Percentiles rank a stretch among this genome's conserved stretches.
Conservation (phyloP, 2,888 invertebrate genomes). For the Drosophila atroscutellata region DNA sequence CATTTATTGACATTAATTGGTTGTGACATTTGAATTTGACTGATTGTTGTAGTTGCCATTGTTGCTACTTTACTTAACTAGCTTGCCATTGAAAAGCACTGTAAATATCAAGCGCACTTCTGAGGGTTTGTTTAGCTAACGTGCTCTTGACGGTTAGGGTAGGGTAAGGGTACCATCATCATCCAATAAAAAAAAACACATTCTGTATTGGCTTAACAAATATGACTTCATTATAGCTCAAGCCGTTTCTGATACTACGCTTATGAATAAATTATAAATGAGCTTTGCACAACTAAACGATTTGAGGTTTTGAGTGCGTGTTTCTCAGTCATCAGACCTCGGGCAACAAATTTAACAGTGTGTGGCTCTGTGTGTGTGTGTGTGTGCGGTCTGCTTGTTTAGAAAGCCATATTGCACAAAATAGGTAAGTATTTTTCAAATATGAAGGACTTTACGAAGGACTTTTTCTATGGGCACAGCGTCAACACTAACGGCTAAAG, state of each 20-base stretch:
- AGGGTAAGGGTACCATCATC: slow-evolving; percentile 3
- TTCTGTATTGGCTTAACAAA: slow-evolving; percentile 63
- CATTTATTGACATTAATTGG: slow-evolving; percentile 83
- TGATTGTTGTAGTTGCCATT: slow-evolving; percentile 80
- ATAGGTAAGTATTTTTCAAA: slow-evolving; percentile 24
- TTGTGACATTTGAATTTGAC: slow-evolving; percentile 83
- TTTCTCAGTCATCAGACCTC: slow-evolving; percentile 61
- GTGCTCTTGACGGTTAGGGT: slow-evolving; percentile 1
- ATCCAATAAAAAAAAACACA: slow-evolving; percentile 36
- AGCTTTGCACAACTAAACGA: slow-evolving; percentile 58
- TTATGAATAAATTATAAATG: slow-evolving; percentile 71
- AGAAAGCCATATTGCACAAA: slow-evolving; percentile 15
- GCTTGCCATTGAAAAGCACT: slow-evolving; percentile 11
- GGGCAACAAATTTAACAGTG: slow-evolving; percentile 31
- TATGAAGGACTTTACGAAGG: slow-evolving; percentile 29
- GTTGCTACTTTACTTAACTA: slow-evolving; percentile 65
- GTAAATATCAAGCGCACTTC: slow-evolving; percentile 10
- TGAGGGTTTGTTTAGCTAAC: slow-evolving; percentile 40
- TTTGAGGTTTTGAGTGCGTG: slow-evolving; percentile 58
- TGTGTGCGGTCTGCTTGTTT: slow-evolving; percentile 53
- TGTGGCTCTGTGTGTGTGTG: background rate
- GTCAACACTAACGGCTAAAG: slow-evolving; percentile 29
- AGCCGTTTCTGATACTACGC: slow-evolving; percentile 49
- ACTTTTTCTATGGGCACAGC: slow-evolving; percentile 19
- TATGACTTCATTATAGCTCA: slow-evolving; percentile 74